Evolutionary conservation across 2,888 invertebrate genomes (phyloP), one percentile per base, ranked within the genome.

Genomic region (Molorchus minor): DNA sequence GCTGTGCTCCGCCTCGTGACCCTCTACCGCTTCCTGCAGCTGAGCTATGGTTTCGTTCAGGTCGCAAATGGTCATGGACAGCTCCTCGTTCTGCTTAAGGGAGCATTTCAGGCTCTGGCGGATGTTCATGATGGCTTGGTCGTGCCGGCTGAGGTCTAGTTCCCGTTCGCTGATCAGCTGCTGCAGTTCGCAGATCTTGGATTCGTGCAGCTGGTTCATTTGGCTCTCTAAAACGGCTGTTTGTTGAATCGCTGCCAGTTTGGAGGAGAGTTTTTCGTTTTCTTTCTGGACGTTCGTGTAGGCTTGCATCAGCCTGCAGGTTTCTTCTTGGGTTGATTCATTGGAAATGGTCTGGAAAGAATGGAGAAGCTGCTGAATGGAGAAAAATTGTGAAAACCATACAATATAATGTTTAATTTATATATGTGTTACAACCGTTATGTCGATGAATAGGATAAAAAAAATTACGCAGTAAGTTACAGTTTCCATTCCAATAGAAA

Each of bases 71-170:
- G 71, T 75, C 8, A n/a, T 44, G 21, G 72, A 71, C 7, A 76
- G 61, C 13, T 74, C 71, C 35, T 69, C 64, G 46, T 77, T 76
- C 43, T 75, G 68, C n/a, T 78, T 73, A 15, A 81, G 75, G 0
- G 80, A 77, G 0, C 80, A 73, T 59, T 66, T 70, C 10, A 79
- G 60, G 33, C 82, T 82, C 10, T 75, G 67, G 21, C 81, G 76
- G n/a, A 74, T 63, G 25, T 78, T 78, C 49, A 81, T 78, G 12
- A 77, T 70, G 10, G 71, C 70, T 12, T 70, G 60, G 43, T 73
- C 69, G 51, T 75, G 74, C 36, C 65, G 61, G 17, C 49, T 66
- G n/a, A 75, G 49, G 52, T 75, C 73, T 0, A 69, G 35, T 43
- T 75, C 72, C 64, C 76, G 73, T 57, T 72, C 67, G 15, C 67